Base-by-base conservation (phyloP, 2,113 vertebrate genomes). In the Cisticola juncidis region DNA sequence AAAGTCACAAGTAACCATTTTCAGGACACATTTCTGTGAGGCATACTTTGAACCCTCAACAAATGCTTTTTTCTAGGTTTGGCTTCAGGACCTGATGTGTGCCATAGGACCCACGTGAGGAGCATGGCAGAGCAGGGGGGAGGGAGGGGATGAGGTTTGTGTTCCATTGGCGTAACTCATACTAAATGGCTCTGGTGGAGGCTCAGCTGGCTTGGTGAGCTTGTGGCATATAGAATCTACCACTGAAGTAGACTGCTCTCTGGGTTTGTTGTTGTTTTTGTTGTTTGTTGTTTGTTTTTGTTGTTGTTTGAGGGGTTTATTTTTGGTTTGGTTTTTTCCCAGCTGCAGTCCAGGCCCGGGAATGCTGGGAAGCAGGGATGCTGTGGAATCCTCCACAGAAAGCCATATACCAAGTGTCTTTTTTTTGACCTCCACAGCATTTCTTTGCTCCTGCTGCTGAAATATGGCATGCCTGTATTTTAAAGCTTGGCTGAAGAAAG, bases 401-500 rank as follows among this genome's bases (percentile, higher is more conserved):
- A 65, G 35, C 70, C 4, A 4, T 53, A 14, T 35, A 35, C 12
- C 11, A 28, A 25, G 11, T 61, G 20, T 53, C 77, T 29, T 47
- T 14, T 69, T 88, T 69, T 42, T 86, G 54, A 80, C 44, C 38
- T 90, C 42, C 44, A 18, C 64, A 35, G 61, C 89, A 35, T 76
- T 91, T 86, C 53, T 61, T 68, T 80, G 61, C 90, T 83, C 48
- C 21, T 86, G 11, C 48, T 88, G 71, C 80, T 69, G 85, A 93
- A 88, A 76, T 90, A 77, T 2, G 19, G 35, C 78, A 48, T 26
- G 57, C 65, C 18, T 48, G 7, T 79, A 18, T 86, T 90, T 94
- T 94, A 94, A 94, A 95, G 51, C 40, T 84, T 57, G 70, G 77
- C 44, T 90, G 91, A 78, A 26, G 23, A 78, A 95, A 94, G 53